Percentiles rank a stretch among this genome's conserved stretches.
phyloP scores from a whole-genome alignment of 2,797 vertebrate genomes.

The Tapirus indicus region DNA sequence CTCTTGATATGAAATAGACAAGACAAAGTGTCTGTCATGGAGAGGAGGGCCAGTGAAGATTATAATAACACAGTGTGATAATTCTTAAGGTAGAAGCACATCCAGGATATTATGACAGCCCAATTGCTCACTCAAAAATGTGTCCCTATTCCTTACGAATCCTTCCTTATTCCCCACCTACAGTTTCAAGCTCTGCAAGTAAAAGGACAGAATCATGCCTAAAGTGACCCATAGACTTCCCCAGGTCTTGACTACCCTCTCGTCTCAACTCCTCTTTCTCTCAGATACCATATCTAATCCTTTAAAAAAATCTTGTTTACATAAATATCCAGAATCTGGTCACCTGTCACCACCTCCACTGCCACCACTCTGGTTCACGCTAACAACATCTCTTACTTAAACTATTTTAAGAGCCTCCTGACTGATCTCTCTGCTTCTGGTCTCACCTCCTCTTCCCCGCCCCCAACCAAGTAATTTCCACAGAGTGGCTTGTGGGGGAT shows the following conservation, averaged over 20 bases:
- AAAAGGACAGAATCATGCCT: background rate
- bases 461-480: background rate
- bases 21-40: background rate
- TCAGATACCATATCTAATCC: background rate
- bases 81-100: background rate
- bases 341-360: background rate
- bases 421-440: background rate
- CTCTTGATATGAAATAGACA: background rate
- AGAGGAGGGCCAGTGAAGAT: background rate
- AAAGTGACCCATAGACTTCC: background rate
- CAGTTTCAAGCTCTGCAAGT: background rate
- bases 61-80: background rate
- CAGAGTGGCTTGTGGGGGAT: background rate
- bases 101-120: background rate
- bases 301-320: background rate
- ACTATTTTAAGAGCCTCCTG: background rate
- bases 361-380: background rate
- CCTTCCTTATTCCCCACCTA: background rate
- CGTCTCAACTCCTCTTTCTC: background rate
- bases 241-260: background rate
- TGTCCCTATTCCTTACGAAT: background rate
- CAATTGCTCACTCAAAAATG: background rate
- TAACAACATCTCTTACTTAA: background rate
- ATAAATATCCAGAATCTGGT: background rate
- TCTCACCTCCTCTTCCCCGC: background rate